These are phyloP conservation scores for Brenthis ino DNA, from an alignment of 2,888 invertebrate genomes.

Conservation along the genomic window DNA sequence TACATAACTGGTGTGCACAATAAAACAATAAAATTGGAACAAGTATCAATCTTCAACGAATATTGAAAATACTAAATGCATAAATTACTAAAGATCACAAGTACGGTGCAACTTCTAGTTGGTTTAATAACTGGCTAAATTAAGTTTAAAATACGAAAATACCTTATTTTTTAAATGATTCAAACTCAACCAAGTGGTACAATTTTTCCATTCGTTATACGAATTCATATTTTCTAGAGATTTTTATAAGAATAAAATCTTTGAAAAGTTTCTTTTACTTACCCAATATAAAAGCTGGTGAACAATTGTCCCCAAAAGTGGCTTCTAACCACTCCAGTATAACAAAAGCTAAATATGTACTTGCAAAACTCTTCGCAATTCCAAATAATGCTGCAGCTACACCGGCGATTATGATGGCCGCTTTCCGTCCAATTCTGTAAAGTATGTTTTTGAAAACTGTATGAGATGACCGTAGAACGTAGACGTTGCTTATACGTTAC, in stretches of 20 bases:
- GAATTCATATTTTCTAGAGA: not conserved
- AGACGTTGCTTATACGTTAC: no score
- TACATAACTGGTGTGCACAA: no score
- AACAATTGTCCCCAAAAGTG: conserved; percentile 49
- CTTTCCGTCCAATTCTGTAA: conserved; percentile 77
- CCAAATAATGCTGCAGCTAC: conserved; percentile 76
- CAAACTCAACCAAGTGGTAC: not conserved
- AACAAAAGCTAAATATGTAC: conserved; percentile 78
- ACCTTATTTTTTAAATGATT: not conserved
- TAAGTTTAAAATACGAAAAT: not conserved
- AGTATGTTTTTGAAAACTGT: not conserved
- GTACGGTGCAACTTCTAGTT: no score
- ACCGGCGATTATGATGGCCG: conserved; percentile 76
- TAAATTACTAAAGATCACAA: no score
- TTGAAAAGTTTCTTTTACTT: conserved; percentile 25
- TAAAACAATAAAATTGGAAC: no score
- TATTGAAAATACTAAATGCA: no score
- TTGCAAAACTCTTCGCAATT: conserved; percentile 78
- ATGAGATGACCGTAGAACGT: not conserved
- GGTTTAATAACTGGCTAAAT: no score
- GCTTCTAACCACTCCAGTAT: conserved; percentile 81
- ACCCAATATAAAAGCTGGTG: conserved; percentile 49
- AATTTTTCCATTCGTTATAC: conserved; percentile 2
- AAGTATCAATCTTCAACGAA: no score
- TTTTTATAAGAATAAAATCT: conserved; percentile 11